A percentile compares a stretch with the other conserved stretches of the same genome.
phyloP scores from a whole-genome alignment of 2,113 vertebrate genomes.

The Parus major region DNA sequence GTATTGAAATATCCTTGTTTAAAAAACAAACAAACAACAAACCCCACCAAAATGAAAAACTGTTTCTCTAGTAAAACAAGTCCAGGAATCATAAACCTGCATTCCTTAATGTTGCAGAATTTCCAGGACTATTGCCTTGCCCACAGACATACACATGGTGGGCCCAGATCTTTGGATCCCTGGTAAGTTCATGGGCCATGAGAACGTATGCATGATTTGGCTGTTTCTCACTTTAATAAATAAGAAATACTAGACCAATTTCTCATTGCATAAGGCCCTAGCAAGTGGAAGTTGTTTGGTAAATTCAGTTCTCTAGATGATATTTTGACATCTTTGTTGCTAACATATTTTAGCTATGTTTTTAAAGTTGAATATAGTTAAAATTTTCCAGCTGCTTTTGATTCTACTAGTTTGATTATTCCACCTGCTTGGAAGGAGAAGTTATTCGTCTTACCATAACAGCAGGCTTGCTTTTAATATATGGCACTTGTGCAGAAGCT shows the following conservation, averaged over 20 bases:
- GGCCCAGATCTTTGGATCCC: not conserved
- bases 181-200: not conserved
- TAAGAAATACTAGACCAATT: not conserved
- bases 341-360: not conserved
- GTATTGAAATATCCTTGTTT: not conserved
- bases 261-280: not conserved
- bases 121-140: not conserved
- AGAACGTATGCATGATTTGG: not conserved
- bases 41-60: not conserved
- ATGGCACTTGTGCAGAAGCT: not conserved
- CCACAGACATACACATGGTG: accelerated
- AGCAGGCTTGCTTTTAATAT: not conserved
- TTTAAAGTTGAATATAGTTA: not conserved
- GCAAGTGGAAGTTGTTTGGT: not conserved
- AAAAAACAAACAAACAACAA: not conserved
- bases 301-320: not conserved
- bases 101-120: not conserved
- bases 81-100: not conserved
- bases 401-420: not conserved
- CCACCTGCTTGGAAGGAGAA: not conserved
- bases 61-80: not conserved
- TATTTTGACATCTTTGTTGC: not conserved
- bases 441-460: not conserved
- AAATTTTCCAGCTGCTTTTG: not conserved
- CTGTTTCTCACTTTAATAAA: not conserved